Base-by-base conservation (phyloP, 1,140 invertebrate species). In the Brachionus asplanchnoidis region DNA sequence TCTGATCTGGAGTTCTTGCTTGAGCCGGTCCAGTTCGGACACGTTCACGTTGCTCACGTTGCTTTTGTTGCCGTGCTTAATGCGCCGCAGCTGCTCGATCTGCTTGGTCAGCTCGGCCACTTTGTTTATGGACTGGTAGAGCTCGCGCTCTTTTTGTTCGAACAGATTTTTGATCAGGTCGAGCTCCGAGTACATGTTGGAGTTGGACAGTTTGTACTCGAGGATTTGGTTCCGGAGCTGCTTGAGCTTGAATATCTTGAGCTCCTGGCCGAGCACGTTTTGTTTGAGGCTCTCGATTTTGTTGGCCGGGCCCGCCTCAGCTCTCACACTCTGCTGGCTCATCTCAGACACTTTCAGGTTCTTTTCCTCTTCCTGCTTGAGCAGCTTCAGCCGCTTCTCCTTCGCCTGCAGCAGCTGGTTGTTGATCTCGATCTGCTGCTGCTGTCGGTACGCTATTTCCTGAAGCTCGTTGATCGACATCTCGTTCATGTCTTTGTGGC, bases 91-190 rank as follows among this genome's bases (percentile, higher is more conserved):
- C 87, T 97, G 95, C 88, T 97, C 96, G 86, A 98, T 91, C 89
- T 98, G 96, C 87, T 94, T 91, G 79, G 95, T 97, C 87, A 98
- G 90, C 89, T 97, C 95, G 87, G 97, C 96, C 86, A 98, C 96
- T 90, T 97, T 97, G 86, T 95, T 94, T 87, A 97, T 95, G 1
- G 96, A 96, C 91, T 97, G 89, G 36, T 94, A 95, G 50, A 98
- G 91, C 90, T 98, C 96, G 89, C 97, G 97, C 88, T 98, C 96
- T 89, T 98, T 98, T 89, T 97, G 95, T 92, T 95, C 97, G 92
- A 98, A 98, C 70, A 98, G 92, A 23, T 95, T 94, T 84, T 95
- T 93, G 87, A 97, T 97, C 84, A 95, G 95, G 90, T 98, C 96
- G 89, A 98, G 91, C 91, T 98, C 97, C 87, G 79, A 82, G 40